Percentiles rank a stretch among this genome's conserved stretches.
These are phyloP conservation scores for Exaiptasia diaphana DNA, from an alignment of 64 coral and sea anemone genomes.

Conservation along the genomic window DNA sequence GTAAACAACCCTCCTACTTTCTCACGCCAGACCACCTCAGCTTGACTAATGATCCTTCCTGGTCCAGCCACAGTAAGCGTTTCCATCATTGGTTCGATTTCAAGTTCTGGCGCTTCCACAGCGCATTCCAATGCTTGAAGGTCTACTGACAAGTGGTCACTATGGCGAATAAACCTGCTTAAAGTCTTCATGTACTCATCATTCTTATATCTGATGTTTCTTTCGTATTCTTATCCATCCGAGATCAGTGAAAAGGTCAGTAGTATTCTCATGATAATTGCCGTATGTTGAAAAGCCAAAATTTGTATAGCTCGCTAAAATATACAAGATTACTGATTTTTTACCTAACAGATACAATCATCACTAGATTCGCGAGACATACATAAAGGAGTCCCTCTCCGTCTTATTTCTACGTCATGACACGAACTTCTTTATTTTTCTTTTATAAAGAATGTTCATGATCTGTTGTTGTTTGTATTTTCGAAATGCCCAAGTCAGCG, in stretches of 20 bases:
- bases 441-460: no score
- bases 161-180: not conserved
- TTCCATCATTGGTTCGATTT: not conserved
- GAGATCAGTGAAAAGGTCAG: conserved; percentile 8
- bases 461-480: no score
- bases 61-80: not conserved
- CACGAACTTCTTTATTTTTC: no score
- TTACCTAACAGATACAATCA: no score
- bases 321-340: no score
- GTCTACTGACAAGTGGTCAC: not conserved
- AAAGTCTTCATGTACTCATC: conserved; percentile 8
- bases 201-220: conserved; percentile 15
- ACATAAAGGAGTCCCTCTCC: no score
- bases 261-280: not conserved
- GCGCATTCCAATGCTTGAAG: not conserved
- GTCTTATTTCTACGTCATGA: no score
- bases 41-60: not conserved
- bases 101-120: not conserved
- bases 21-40: not conserved
- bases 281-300: not conserved
- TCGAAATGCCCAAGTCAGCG: no score
- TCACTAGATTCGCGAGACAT: no score
- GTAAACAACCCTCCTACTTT: not conserved
- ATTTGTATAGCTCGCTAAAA: no score
- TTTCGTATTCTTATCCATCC: conserved; percentile 19